Conservation (phyloP, 1,140 invertebrate species). For the Ceratosolen fusciceps region DNA sequence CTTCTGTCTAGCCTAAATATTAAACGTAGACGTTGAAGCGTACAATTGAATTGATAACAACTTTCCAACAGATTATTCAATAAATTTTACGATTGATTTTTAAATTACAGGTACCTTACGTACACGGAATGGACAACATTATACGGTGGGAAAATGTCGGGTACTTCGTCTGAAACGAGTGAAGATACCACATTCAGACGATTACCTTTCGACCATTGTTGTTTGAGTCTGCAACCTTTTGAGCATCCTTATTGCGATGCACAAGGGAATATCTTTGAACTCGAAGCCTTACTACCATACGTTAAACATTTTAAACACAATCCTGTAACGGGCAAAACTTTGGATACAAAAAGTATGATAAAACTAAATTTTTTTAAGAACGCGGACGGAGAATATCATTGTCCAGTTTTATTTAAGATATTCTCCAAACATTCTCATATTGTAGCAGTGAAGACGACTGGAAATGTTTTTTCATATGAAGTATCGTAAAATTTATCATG, state of each 20-base stretch:
- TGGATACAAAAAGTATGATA: constrained; percentile 88
- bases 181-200: constrained; percentile 90
- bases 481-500: constrained; percentile 61
- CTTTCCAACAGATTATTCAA: too few species aligned
- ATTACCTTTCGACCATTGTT: constrained; percentile 94
- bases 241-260: constrained; percentile 91
- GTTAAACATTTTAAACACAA: constrained; percentile 95
- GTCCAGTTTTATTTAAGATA: constrained; percentile 94
- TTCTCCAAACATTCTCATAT: constrained; percentile 98
- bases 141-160: constrained; percentile 92
- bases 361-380: constrained; percentile 94
- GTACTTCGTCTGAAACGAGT: constrained; percentile 72
- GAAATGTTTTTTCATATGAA: constrained; percentile 97
- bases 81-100: too few species aligned
- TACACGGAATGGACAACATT: constrained; percentile 96
- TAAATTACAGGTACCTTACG: constrained; percentile 87
- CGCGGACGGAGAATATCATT: constrained; percentile 88
- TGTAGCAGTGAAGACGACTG: constrained; percentile 90
- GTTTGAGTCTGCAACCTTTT: constrained; percentile 92
- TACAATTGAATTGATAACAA: too few species aligned
- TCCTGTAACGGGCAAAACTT: constrained; percentile 92
- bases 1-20: too few species aligned
- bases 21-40: too few species aligned
- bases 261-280: constrained; percentile 91
- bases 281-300: constrained; percentile 90